These are phyloP conservation scores for Felis chaus DNA, from an alignment of 2,113 vertebrate genomes.

Conservation along the genomic window DNA sequence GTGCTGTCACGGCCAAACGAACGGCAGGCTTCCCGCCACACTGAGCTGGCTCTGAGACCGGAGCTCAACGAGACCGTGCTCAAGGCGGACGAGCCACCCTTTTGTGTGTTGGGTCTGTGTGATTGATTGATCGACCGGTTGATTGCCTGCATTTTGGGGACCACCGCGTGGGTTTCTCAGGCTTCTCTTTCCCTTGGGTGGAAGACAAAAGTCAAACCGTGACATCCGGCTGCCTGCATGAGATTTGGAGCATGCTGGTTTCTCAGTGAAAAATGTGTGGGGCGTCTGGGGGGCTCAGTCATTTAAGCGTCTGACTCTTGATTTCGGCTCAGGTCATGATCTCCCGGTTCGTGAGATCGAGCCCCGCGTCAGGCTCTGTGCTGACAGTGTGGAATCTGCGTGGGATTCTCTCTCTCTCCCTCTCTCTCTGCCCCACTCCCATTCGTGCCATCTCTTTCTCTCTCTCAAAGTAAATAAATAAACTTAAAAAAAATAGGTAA, in stretches of 20 bases:
- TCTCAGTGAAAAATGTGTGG: background rate
- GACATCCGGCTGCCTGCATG: accelerated
- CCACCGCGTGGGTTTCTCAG: background rate
- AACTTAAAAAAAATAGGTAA: no score
- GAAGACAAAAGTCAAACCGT: background rate
- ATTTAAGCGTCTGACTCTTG: no score
- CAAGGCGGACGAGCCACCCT: background rate
- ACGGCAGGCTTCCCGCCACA: accelerated
- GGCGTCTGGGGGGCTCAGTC: no score
- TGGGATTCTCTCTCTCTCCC: no score
- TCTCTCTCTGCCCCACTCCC: no score
- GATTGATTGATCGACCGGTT: background rate
- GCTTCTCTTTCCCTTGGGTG: background rate
- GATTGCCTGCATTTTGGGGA: background rate
- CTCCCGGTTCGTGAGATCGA: no score
- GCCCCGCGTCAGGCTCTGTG: no score
- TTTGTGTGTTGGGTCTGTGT: background rate
- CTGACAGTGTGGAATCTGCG: no score
- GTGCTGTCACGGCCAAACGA: accelerated
- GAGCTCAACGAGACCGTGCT: accelerated
- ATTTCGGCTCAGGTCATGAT: no score
- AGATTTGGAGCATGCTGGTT: accelerated
- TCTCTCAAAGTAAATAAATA: no score
- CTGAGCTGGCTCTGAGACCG: accelerated
- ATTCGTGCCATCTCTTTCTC: no score